These are phyloP conservation scores for Camponotus vicinus DNA, from an alignment of 1,140 invertebrate species.

Conservation along the genomic window DNA sequence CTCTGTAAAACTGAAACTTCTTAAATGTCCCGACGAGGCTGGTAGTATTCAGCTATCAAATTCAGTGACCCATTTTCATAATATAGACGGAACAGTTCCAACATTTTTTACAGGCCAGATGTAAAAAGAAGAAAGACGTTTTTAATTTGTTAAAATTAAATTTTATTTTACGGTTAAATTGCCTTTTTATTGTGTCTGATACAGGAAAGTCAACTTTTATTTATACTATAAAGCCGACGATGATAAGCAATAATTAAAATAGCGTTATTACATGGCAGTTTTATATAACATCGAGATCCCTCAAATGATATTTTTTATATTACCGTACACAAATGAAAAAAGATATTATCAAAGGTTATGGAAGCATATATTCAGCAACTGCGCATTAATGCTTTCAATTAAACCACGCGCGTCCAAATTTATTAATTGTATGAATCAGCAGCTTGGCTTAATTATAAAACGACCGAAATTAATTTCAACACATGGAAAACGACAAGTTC, in stretches of 20 bases:
- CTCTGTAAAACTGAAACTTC: conserved; percentile 58
- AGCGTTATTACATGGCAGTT: neutral
- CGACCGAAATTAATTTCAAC: conserved; percentile 26
- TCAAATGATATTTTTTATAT: conserved; percentile 28
- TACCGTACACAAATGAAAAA: neutral
- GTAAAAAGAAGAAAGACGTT: neutral
- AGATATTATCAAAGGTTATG: conserved; percentile 18
- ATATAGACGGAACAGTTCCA: conserved; percentile 28
- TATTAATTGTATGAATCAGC: conserved; percentile 41
- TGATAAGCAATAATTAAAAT: conserved; percentile 14
- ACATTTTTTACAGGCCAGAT: conserved; percentile 44
- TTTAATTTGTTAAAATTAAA: conserved; percentile 16
- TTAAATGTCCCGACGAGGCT: conserved; percentile 45
- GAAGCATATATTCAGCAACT: neutral
- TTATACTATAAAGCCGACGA: neutral
- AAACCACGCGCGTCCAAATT: conserved; percentile 24
- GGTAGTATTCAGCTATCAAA: conserved; percentile 48
- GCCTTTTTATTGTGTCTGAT: no score
- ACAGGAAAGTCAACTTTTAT: no score
- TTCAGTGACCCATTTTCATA: conserved; percentile 62
- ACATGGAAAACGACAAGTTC: neutral
- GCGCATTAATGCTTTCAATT: conserved; percentile 43
- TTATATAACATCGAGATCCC: neutral
- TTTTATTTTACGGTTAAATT: neutral
- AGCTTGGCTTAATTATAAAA: conserved; percentile 47